These are phyloP conservation scores for Venturia canescens DNA, from an alignment of 1,140 invertebrate genomes.

Conservation along the genomic window DNA sequence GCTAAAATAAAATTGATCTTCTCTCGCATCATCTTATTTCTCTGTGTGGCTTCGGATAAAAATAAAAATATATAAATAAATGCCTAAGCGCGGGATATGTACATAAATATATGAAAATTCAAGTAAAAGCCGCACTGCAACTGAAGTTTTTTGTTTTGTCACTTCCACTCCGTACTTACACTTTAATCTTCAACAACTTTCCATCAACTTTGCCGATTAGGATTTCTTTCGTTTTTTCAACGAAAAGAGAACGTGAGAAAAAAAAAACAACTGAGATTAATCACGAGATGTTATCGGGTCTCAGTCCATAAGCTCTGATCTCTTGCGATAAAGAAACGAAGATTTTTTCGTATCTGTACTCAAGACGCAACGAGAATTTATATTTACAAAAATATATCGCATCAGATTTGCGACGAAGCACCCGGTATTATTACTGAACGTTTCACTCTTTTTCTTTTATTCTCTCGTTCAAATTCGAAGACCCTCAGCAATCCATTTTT, in stretches of 20 bases:
- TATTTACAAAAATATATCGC: background rate
- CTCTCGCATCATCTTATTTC: conserved; percentile 50
- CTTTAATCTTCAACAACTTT: background rate
- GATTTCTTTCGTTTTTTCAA: background rate
- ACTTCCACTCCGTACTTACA: conserved; percentile 25
- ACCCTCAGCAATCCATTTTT: background rate
- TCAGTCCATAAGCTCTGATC: background rate
- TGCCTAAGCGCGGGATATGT: conserved; percentile 73
- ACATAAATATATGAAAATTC: conserved; percentile 67
- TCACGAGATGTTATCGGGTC: background rate
- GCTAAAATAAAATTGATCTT: background rate
- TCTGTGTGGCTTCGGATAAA: conserved; percentile 53
- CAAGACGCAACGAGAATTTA: background rate
- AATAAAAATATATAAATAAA: conserved; percentile 75
- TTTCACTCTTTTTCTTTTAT: background rate
- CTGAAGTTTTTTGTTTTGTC: conserved; percentile 35
- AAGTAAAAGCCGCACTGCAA: conserved; percentile 74
- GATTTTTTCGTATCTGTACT: background rate
- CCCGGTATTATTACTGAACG: background rate
- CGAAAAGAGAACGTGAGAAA: background rate
- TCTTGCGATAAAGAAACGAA: background rate
- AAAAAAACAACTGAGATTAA: background rate
- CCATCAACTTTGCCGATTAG: background rate
- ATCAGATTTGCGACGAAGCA: background rate
- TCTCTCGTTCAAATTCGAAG: background rate